Percentiles rank a stretch among this genome's conserved stretches.
phyloP scores from a whole-genome alignment of 2,888 invertebrate species.

The Ornithoptera alexandrae region DNA sequence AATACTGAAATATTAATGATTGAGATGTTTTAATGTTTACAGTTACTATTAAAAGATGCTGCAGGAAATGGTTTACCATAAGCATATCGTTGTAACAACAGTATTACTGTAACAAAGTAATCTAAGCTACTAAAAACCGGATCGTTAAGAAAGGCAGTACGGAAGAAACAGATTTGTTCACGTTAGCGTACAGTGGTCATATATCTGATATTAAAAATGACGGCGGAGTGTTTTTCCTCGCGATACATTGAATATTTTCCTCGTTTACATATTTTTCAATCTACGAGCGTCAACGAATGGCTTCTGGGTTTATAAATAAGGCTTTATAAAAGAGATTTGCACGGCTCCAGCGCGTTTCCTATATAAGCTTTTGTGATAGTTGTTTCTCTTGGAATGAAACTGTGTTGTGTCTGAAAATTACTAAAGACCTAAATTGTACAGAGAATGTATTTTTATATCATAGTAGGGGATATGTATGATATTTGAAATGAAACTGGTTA shows the following conservation, averaged over 20 bases:
- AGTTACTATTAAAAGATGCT: background rate
- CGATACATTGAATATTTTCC: slow-evolving; percentile 64
- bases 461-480: too few species aligned
- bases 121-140: slow-evolving; percentile 63
- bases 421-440: background rate
- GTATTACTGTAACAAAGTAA: slow-evolving; percentile 13
- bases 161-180: slow-evolving; percentile 64
- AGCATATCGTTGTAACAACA: background rate
- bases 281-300: slow-evolving; percentile 55
- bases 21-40: too few species aligned
- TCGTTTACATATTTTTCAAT: slow-evolving; percentile 74
- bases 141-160: slow-evolving; percentile 77
- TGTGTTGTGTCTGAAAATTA: background rate
- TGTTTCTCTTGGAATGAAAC: slow-evolving; percentile 19
- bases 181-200: slow-evolving; percentile 50
- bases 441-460: background rate
- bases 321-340: slow-evolving; percentile 43
- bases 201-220: slow-evolving; percentile 71
- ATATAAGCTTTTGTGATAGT: slow-evolving; percentile 15
- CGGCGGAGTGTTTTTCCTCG: slow-evolving; percentile 65
- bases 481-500: too few species aligned
- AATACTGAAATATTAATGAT: too few species aligned
- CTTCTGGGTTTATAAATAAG: slow-evolving; percentile 51
- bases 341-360: slow-evolving; percentile 12
- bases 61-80: background rate